Conservation (phyloP, 1,140 invertebrate species). For the Macrosteles quadrilineatus region DNA sequence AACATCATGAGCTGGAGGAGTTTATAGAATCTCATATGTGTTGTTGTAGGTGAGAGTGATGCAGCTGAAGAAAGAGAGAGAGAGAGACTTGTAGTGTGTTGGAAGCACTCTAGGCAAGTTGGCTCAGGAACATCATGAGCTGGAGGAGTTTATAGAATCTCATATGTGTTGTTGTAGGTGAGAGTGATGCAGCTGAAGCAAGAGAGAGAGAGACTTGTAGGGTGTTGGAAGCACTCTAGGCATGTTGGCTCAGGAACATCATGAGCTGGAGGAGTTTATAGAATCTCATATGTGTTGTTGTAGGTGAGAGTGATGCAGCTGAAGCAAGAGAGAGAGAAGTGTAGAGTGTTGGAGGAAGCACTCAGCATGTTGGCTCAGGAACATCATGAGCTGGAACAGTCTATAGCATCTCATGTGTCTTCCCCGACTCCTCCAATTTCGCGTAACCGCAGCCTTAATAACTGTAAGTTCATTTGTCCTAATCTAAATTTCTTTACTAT, state of each 20-base stretch:
- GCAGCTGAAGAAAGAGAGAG: no score
- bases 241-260: slow-evolving; percentile 66
- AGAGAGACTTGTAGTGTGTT: no score
- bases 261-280: slow-evolving; percentile 65
- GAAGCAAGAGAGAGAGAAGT: slow-evolving; percentile 58
- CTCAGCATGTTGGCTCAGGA: slow-evolving; percentile 66
- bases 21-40: slow-evolving; percentile 53
- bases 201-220: slow-evolving; percentile 62
- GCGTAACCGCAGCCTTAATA: slow-evolving; percentile 26
- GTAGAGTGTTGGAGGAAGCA: slow-evolving; percentile 66
- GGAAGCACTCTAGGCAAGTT: no score
- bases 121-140: no score
- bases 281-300: slow-evolving; percentile 45
- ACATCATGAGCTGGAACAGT: slow-evolving; percentile 68
- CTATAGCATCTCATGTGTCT: slow-evolving; percentile 51
- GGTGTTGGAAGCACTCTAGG: slow-evolving; percentile 68
- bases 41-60: no score
- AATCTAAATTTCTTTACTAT: not conserved
- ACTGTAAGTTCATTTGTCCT: slow-evolving; percentile 30
- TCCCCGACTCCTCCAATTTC: slow-evolving; percentile 41
- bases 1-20: slow-evolving; percentile 68
- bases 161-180: no score
- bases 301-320: slow-evolving; percentile 40
- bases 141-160: no score
- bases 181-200: slow-evolving; percentile 42